Conservation (phyloP, 2,797 vertebrate genomes). For the Botia almorhae region DNA sequence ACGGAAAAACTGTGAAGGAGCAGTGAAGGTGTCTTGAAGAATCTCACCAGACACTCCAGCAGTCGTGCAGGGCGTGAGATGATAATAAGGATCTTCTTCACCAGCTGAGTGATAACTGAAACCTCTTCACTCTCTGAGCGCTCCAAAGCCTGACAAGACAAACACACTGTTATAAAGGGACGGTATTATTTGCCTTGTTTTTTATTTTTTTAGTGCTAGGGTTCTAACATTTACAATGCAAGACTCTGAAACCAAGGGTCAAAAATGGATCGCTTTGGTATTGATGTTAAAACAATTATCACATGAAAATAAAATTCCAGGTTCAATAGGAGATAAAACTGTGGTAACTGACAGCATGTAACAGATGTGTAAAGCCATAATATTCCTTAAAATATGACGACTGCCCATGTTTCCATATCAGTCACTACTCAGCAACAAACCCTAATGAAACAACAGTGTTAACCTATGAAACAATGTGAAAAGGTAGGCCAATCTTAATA, state of each 20-base stretch:
- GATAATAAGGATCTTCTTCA: slow-evolving; percentile 93
- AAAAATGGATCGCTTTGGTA: background rate
- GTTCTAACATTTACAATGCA: background rate
- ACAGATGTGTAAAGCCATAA: no score
- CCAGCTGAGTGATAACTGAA: slow-evolving; percentile 86
- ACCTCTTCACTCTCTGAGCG: slow-evolving; percentile 96
- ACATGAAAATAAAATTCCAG: background rate
- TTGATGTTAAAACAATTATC: background rate
- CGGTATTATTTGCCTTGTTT: background rate
- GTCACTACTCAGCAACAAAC: no score
- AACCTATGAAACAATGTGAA: background rate
- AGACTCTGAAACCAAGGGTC: background rate
- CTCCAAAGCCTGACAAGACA: slow-evolving; percentile 83
- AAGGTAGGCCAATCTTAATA: background rate
- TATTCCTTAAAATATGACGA: no score
- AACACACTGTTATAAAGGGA: background rate
- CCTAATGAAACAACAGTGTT: no score
- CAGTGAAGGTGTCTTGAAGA: slow-evolving; percentile 53
- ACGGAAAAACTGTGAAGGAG: background rate
- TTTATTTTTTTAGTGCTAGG: background rate
- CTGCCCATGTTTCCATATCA: no score
- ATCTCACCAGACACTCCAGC: slow-evolving; percentile 92
- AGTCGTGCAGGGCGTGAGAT: slow-evolving; percentile 94
- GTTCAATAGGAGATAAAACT: background rate
- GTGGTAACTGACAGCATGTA: no score